Evolutionary conservation across 2,113 vertebrate species (phyloP), one percentile per base, ranked within the genome.

Genomic region (Crotalus horridus): DNA sequence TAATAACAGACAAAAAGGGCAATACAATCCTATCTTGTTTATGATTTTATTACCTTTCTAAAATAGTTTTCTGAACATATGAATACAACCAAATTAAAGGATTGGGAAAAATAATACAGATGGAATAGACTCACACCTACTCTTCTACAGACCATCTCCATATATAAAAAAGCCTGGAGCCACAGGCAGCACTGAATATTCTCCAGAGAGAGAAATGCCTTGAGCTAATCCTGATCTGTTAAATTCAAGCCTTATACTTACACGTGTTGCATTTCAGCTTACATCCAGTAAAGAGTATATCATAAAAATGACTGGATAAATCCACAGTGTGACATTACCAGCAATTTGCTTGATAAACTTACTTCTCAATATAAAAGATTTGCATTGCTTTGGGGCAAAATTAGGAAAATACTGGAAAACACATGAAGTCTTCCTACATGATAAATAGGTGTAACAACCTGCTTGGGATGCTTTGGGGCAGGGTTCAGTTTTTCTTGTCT

Each of bases 291-390:
- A 17, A 39, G 11, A 85, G 33, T 58, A 29, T 56, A 46, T 9
- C 17, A 85, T 46, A 51, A 13, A 24, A 20, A 94, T 48, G 39
- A 85, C 43, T 85, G 64, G 1, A 87, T 89, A 85, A 26, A 93
- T 64, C 59, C 89, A 55, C 91, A 46, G 54, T 91, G 85, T 87
- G 2, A 2, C 0, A 1, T 48, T 88, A 11, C 46, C 17, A 10
- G 46, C 94, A 88, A 86, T 92, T 91, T 94, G 59, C 59, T 93
- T 91, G 96, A 54, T 43, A 24, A 89, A 24, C 87, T 91, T 43
- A 92, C 91, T 89, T 59, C 61, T 92, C 87, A 87, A 85, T 92
- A 69, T 48, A 94, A 95, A 95, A 13, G 9, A 87, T 92, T 21
- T 39, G 4, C 24, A 12, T 20, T 2, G 1, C 17, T 90, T 81